Evolutionary conservation across 2,797 vertebrate genomes (phyloP).

Genomic region (Muraenolepis orangiensis): DNA sequence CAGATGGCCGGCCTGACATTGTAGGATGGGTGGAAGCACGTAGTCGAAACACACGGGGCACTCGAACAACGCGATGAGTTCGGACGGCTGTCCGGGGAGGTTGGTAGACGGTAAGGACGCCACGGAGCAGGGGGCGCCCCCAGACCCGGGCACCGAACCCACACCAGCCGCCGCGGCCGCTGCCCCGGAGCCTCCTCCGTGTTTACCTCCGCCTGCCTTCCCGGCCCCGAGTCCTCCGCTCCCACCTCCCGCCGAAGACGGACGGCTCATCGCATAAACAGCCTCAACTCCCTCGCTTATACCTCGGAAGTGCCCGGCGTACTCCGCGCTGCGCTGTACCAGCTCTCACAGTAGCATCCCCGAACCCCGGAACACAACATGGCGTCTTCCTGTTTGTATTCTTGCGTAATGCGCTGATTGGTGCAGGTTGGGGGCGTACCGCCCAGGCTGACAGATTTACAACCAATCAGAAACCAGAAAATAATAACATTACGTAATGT

Average conservation of each 20-base stretch:
- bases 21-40: slow-evolving; percentile 76
- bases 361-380: slow-evolving; percentile 65
- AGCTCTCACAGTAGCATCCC: slow-evolving; percentile 29
- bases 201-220: slow-evolving; percentile 69
- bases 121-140: slow-evolving; percentile 38
- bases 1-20: slow-evolving; percentile 77
- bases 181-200: slow-evolving; percentile 58
- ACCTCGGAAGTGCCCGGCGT: slow-evolving; percentile 5
- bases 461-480: slow-evolving; percentile 51
- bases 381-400: slow-evolving; percentile 66
- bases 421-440: slow-evolving; percentile 28
- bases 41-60: slow-evolving; percentile 79
- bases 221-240: slow-evolving; percentile 65
- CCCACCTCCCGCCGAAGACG: slow-evolving; percentile 70
- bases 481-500: neutral
- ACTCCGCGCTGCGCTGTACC: slow-evolving; percentile 19
- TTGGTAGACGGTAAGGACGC: slow-evolving; percentile 28
- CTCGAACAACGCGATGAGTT: slow-evolving; percentile 75
- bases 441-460: slow-evolving; percentile 37
- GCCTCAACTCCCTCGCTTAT: neutral
- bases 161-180: slow-evolving; percentile 47
- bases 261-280: slow-evolving; percentile 68
- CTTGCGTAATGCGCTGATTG: slow-evolving; percentile 41
- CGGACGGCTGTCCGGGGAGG: slow-evolving; percentile 60
- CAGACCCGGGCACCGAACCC: slow-evolving; percentile 56